Evolutionary conservation across 2,113 vertebrate species (phyloP).

Genomic region (Dryoscopus gambensis): DNA sequence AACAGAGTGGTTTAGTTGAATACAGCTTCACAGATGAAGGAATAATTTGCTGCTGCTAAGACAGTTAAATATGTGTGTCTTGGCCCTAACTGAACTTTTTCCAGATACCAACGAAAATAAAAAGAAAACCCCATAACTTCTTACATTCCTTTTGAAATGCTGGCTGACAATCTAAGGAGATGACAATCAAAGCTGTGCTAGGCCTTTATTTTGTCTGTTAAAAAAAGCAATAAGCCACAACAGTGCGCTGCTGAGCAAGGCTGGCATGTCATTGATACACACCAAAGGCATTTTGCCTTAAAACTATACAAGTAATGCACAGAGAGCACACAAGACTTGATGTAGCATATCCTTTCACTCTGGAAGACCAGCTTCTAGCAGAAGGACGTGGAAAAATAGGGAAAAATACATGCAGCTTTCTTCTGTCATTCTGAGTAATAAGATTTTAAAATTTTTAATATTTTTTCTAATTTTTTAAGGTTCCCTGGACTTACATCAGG

Average conservation of each 20-base stretch:
- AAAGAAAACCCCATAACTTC: neutral
- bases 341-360: neutral
- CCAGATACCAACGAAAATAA: neutral
- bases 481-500: neutral
- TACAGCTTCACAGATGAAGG: conserved; percentile 15
- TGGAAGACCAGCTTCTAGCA: neutral
- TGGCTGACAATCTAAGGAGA: conserved; percentile 10
- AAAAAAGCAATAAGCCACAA: conserved; percentile 6
- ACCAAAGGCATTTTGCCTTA: conserved; percentile 6
- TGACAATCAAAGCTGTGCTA: conserved; percentile 1
- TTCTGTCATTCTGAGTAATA: neutral
- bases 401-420: neutral
- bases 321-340: neutral
- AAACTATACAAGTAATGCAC: neutral
- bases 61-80: neutral
- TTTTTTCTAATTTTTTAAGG: neutral
- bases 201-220: neutral
- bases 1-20: neutral
- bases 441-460: neutral
- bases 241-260: neutral
- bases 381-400: conserved; percentile 9
- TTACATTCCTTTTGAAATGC: conserved; percentile 35
- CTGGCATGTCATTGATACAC: neutral
- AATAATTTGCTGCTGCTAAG: conserved; percentile 18
- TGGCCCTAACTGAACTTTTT: neutral